These are phyloP conservation scores for Amphipyra berbera DNA, from an alignment of 2,888 invertebrate genomes.

Conservation along the genomic window DNA sequence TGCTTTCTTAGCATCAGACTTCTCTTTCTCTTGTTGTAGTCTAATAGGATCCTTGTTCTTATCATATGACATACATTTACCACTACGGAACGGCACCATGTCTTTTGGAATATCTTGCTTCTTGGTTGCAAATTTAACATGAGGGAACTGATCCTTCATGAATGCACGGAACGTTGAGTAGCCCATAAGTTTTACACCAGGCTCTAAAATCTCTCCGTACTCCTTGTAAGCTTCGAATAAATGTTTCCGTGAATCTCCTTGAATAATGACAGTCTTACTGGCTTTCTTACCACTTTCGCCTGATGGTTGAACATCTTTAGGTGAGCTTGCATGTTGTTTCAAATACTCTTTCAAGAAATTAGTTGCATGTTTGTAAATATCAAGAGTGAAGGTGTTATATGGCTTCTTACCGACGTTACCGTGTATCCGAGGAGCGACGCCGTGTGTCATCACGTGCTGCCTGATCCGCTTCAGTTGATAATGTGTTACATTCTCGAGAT, in stretches of 20 bases:
- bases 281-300: slow-evolving; percentile 85
- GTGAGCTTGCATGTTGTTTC: slow-evolving; percentile 91
- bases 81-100: slow-evolving; percentile 87
- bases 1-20: slow-evolving; percentile 86
- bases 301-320: slow-evolving; percentile 86
- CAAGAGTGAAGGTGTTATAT: slow-evolving; percentile 94
- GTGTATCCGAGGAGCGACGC: slow-evolving; percentile 94
- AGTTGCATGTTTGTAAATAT: slow-evolving; percentile 94
- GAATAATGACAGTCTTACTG: slow-evolving; percentile 86
- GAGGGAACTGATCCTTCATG: slow-evolving; percentile 95
- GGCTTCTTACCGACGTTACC: slow-evolving; percentile 95
- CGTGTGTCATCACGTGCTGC: slow-evolving; percentile 94
- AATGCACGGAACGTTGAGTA: slow-evolving; percentile 95
- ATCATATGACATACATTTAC: slow-evolving; percentile 88
- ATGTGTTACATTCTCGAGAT: slow-evolving; percentile 94
- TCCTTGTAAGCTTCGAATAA: slow-evolving; percentile 93
- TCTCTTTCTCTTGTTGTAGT: slow-evolving; percentile 86
- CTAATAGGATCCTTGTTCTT: slow-evolving; percentile 88
- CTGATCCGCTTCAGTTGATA: slow-evolving; percentile 94
- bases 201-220: slow-evolving; percentile 92
- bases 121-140: slow-evolving; percentile 93
- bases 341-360: slow-evolving; percentile 93
- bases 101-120: slow-evolving; percentile 86
- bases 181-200: slow-evolving; percentile 93
- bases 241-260: slow-evolving; percentile 91